Percentiles rank a stretch among this genome's conserved stretches.
Conservation (phyloP, 2,888 invertebrate genomes). For the Brenthis ino region DNA sequence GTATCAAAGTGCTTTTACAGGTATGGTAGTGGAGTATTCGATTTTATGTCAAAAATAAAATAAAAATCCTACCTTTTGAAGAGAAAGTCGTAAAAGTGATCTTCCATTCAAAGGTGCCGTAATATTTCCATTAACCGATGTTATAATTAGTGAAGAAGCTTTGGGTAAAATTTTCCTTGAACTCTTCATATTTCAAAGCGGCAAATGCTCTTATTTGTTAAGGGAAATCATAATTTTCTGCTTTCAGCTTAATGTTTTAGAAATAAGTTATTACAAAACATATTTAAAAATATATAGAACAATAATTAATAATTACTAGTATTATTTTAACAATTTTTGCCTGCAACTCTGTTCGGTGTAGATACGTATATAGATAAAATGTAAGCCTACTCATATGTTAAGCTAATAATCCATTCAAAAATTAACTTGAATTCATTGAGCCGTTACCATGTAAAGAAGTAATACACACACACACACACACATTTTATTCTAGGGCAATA, state of each 20-base stretch:
- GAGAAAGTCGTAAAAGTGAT: constrained; percentile 17
- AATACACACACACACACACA: too few species aligned
- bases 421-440: too few species aligned
- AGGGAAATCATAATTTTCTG: constrained; percentile 6
- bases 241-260: constrained; percentile 5
- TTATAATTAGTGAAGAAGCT: constrained; percentile 21
- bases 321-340: neutral
- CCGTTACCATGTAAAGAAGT: too few species aligned
- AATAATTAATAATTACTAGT: neutral
- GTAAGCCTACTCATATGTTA: too few species aligned
- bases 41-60: constrained; percentile 17
- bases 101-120: constrained; percentile 21
- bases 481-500: too few species aligned
- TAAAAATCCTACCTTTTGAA: constrained; percentile 9
- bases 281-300: neutral
- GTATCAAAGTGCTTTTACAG: neutral
- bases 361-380: too few species aligned
- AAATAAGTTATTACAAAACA: constrained; percentile 3
- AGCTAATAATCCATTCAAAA: too few species aligned
- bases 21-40: neutral
- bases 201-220: constrained; percentile 4
- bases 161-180: neutral
- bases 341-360: neutral
- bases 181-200: constrained; percentile 10
- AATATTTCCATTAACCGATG: constrained; percentile 21